Evolutionary conservation across 2,888 invertebrate genomes (phyloP), one percentile per base, ranked within the genome.

Genomic region (Standfussiana lucernea): DNA sequence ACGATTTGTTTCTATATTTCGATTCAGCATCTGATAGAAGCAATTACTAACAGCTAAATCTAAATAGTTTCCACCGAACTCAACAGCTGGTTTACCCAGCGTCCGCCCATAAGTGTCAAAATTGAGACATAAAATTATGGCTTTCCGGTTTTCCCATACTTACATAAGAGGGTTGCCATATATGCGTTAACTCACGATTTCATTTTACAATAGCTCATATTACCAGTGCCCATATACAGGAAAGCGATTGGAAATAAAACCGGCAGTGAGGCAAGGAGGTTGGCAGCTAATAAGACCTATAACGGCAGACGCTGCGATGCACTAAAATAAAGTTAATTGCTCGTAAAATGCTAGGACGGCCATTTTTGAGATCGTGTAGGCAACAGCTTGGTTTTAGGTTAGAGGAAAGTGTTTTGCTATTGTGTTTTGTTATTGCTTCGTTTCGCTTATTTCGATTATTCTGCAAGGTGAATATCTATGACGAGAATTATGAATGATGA

Each of bases 251-350:
- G 88, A 87, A 87, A 89, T 90, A 82, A 87, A 88, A 85, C 87
- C 42, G 75, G 61, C 59, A 47, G 81, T 79, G 74, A 75, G 40
- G 75, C 67, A 50, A 67, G 64, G 67, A 78, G 68, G 75, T 73
- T 71, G 69, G 78, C 64, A 76, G 75, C 77, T 82, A 83, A 87
- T 87, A 88, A 89, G 84, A 79, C 75, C 84, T 83, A 85, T 90
- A 89, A 91, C 90, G 90, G 88, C 82, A 84, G 78, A 85, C 86
- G 86, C 67, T 64, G 77, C 50, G 78, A 79, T 89, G 80, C 66
- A 88, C 72, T 89, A 88, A 90, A 91, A 92, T 92, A 91, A 91
- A 91, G 86, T 91, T 93, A 92, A 93, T 91, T 91, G 91, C 87
- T 90, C 90, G 89, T 91, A 91, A 92, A 93, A 75, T 56, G 61